A percentile compares a stretch with the other conserved stretches of the same genome.
These are phyloP conservation scores for Eurystomus gularis DNA, from an alignment of 2,113 vertebrate genomes.

Conservation along the genomic window DNA sequence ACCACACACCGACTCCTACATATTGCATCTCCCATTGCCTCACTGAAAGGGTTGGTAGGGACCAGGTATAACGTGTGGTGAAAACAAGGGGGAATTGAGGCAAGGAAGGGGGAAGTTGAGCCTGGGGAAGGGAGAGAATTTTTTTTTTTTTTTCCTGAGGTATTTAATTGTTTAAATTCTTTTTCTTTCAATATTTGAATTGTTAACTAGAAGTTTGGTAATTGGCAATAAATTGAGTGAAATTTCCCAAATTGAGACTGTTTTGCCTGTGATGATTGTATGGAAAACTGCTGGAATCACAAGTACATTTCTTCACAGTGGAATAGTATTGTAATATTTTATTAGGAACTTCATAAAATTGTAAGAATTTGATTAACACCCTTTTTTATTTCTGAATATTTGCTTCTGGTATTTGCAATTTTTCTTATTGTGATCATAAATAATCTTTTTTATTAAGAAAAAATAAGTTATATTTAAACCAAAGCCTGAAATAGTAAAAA, in stretches of 20 bases:
- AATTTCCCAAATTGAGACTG: not conserved
- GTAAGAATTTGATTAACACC: not conserved
- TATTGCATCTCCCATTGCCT: not conserved
- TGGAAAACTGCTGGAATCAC: not conserved
- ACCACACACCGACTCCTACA: no score
- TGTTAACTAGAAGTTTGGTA: not conserved
- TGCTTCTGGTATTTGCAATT: not conserved
- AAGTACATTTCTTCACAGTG: not conserved
- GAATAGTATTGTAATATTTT: not conserved
- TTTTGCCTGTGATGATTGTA: not conserved
- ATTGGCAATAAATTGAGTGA: not conserved
- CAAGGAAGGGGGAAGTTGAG: not conserved
- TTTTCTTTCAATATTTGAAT: not conserved
- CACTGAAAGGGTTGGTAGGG: not conserved
- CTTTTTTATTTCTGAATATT: not conserved
- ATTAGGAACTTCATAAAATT: not conserved
- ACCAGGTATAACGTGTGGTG: not conserved
- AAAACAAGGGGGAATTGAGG: not conserved
- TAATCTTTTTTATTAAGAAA: not conserved
- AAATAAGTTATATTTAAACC: not conserved
- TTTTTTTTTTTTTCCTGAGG: not conserved
- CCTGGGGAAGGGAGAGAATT: not conserved
- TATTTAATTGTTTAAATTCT: not conserved
- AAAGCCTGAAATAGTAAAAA: not conserved
- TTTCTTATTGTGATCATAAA: not conserved